phyloP scores from a whole-genome alignment of 2,888 invertebrate species.

The Orchesellides sinensis region DNA sequence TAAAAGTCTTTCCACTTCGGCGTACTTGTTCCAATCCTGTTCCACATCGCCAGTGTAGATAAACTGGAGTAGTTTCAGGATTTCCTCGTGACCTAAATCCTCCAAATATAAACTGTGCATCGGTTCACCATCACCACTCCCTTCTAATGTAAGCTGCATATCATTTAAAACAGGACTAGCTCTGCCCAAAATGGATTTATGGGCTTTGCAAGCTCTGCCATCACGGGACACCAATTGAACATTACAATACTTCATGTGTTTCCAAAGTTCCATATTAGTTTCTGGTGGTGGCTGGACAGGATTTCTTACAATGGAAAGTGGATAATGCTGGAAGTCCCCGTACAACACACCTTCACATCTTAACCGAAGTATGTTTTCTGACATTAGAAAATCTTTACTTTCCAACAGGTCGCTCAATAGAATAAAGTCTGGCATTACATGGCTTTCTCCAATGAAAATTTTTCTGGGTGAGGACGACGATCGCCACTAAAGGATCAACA shows the following conservation, averaged over 20 bases:
- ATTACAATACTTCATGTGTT: neutral
- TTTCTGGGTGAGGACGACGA: slow-evolving; percentile 13
- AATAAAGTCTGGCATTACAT: slow-evolving; percentile 37
- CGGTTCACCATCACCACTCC: too few relatives aligned
- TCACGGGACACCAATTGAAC: neutral
- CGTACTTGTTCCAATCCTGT: slow-evolving; percentile 16
- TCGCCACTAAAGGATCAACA: slow-evolving; percentile 21
- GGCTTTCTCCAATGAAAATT: neutral
- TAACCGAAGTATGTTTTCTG: neutral
- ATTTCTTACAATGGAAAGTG: neutral
- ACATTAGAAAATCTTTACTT: neutral
- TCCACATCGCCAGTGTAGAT: slow-evolving; percentile 34
- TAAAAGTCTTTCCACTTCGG: neutral
- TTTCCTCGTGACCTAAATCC: neutral
- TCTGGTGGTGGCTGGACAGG: neutral
- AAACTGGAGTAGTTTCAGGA: slow-evolving; percentile 14
- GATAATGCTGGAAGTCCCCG: neutral
- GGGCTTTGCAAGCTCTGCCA: neutral
- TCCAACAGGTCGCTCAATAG: neutral
- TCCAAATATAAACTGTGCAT: too few relatives aligned
- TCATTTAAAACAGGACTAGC: neutral
- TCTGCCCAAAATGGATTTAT: slow-evolving; percentile 23
- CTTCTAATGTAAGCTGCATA: too few relatives aligned
- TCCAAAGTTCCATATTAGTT: neutral
- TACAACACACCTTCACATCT: slow-evolving; percentile 17